Percentiles rank a stretch among this genome's conserved stretches.
Evolutionary conservation across 2,888 invertebrate species (phyloP).

Genomic region (Ennomos fuscantarius): DNA sequence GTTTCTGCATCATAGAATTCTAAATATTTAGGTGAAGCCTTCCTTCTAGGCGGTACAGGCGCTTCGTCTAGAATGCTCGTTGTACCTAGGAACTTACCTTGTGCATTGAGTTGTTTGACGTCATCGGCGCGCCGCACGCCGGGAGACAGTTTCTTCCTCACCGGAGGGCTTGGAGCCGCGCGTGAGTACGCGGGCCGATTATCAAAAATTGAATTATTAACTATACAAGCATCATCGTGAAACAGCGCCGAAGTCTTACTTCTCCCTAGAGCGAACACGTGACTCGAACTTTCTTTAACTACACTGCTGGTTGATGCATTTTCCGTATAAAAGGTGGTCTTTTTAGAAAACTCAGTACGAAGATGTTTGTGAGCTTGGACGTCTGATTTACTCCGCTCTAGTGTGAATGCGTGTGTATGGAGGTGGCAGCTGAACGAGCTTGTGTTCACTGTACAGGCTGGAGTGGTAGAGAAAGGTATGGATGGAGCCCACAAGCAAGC

Average conservation of each 20-base stretch:
- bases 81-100: conserved; percentile 60
- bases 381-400: conserved; percentile 79
- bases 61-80: conserved; percentile 67
- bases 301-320: conserved; percentile 25
- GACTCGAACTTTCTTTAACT: conserved; percentile 47
- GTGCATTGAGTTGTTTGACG: conserved; percentile 57
- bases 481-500: conserved; percentile 79
- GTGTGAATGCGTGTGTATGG: conserved; percentile 73
- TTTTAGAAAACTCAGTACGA: conserved; percentile 56
- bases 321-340: conserved; percentile 69
- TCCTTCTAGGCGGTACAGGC: conserved; percentile 74
- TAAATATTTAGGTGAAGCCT: conserved; percentile 65
- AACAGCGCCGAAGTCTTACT: conserved; percentile 74
- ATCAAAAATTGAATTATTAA: conserved; percentile 71
- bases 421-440: conserved; percentile 78
- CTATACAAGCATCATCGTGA: conserved; percentile 55
- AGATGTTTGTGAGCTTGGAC: conserved; percentile 69
- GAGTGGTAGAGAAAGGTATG: conserved; percentile 72
- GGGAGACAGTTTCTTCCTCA: conserved; percentile 72
- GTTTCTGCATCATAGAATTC: conserved; percentile 45
- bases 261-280: conserved; percentile 65
- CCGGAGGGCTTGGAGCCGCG: conserved; percentile 79
- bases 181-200: conserved; percentile 70
- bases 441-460: conserved; percentile 73
- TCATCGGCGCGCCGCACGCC: conserved; percentile 54